Evolutionary conservation across 2,888 invertebrate species (phyloP), one percentile per base, ranked within the genome.

Genomic region (Andrena haemorrhoa): DNA sequence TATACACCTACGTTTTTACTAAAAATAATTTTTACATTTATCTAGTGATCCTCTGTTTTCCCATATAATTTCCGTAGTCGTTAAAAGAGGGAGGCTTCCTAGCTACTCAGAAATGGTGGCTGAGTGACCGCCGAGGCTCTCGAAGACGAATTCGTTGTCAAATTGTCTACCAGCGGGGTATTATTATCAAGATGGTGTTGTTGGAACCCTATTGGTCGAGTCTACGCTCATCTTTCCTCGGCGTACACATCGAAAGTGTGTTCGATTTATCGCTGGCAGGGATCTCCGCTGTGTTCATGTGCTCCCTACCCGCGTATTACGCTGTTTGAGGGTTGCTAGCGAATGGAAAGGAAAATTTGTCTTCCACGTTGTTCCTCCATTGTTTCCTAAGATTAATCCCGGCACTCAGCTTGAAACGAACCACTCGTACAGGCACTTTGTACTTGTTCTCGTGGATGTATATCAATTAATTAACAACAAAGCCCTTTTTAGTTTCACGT

Each of bases 101-200:
- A 16, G 80, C 72, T 68, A 79, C 16, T 66, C 10, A 51, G 75
- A 75, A 81, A 68, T 63, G 79, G 65, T 73, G 75, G 63, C 20
- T 63, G 73, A 70, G 29, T 41, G 70, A 61, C 33, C 66, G 41
- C 68, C 26, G 51, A 65, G 63, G 61, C 64, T 51, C 75, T 33
- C 66, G 85, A 90, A 89, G 90, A 91, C 90, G 89, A 90, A 91
- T 90, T 88, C 90, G 91, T 91, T 91, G 91, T 91, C 90, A 90
- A 91, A 91, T 91, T 90, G 91, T 91, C 89, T 90, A 90, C 85
- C 91, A 91, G 91, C 90, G 87, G 91, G 91, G 86, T 81, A 85
- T 91, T 91, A 87, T 91, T 91, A 91, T 91, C 91, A 91, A 91
- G 91, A 91, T 91, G 84, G 86, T 89, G 85, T 84, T 86, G 86